Evolutionary conservation across 2,113 vertebrate species (phyloP), one percentile per base, ranked within the genome.

Genomic region (Nannobrachium achirus): DNA sequence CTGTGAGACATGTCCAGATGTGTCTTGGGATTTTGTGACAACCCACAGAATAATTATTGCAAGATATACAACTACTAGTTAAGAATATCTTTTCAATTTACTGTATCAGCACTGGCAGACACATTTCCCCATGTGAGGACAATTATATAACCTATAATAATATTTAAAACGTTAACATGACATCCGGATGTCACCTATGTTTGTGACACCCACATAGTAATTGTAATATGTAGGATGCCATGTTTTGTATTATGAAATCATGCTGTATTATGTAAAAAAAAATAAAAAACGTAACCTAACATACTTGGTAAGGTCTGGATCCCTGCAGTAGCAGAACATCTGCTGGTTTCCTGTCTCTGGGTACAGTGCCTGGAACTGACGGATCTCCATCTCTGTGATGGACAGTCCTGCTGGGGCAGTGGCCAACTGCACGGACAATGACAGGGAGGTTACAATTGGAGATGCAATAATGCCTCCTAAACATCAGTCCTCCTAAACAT

Each of bases 311-410:
- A 94, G 72, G 16, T 83, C 68, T 14, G 94, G 85, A 40, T 95
- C 90, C 65, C 95, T 92, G 51, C 95, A 88, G 84, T 94, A 97
- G 89, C 94, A 92, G 42, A 95, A 89, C 90, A 91, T 91, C 40
- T 83, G 77, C 41, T 87, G 76, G 1, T 74, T 56, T 1, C 80
- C 77, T 0, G 80, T 55, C 10, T 89, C 78, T 1, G 86, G 87
- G 51, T 71, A 85, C 64, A 92, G 80, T 60, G 84, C 82, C 89
- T 94, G 77, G 62, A 96, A 95, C 80, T 96, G 95, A 72, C 92
- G 89, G 66, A 94, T 90, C 80, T 96, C 95, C 93, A 97, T 90
- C 83, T 96, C 96, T 1, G 96, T 96, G 78, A 95, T 78, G 2
- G 94, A 97, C 56, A 95, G 85, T 6, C 92, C 93, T 0, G 56